phyloP scores from a whole-genome alignment of 35 echinoderm and acorn worm species.

The Apostichopus japonicus region DNA sequence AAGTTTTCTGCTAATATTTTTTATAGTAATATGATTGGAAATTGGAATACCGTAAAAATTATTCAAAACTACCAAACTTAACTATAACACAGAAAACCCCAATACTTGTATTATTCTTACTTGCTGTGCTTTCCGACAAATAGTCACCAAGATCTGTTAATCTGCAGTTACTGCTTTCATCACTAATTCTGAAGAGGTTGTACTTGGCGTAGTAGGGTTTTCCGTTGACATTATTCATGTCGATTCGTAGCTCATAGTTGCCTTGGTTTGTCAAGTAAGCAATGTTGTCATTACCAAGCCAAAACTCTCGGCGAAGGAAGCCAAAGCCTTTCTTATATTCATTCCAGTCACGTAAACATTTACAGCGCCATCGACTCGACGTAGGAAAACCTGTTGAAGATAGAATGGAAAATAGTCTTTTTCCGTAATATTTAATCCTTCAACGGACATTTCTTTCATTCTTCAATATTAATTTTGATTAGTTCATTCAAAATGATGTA shows the following conservation, averaged over 20 bases:
- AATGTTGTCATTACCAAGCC: conserved; percentile 30
- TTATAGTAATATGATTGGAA: too few species aligned
- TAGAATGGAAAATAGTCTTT: background rate
- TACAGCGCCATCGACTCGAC: conserved; percentile 30
- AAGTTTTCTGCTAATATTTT: too few species aligned
- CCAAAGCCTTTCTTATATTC: conserved; percentile 14
- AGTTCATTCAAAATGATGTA: too few species aligned
- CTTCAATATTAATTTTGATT: too few species aligned
- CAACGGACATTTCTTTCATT: too few species aligned
- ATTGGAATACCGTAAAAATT: too few species aligned
- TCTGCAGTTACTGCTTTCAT: conserved; percentile 5
- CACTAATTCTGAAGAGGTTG: conserved; percentile 5
- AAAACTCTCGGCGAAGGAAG: background rate
- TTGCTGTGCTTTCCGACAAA: background rate
- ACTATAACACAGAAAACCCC: too few species aligned
- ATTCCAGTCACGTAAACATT: conserved; percentile 30
- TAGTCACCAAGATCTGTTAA: background rate
- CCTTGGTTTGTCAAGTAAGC: conserved; percentile 24
- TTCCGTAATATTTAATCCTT: too few species aligned
- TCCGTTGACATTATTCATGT: background rate
- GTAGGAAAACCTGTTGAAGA: conserved; percentile 1
- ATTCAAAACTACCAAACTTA: too few species aligned
- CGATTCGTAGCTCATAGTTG: background rate
- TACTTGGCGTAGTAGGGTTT: background rate
- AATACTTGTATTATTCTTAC: background rate